Evolutionary conservation across 92 coral and sea anemone species (phyloP), one percentile per base, ranked within the genome.

Genomic region (Porites cylindrica): DNA sequence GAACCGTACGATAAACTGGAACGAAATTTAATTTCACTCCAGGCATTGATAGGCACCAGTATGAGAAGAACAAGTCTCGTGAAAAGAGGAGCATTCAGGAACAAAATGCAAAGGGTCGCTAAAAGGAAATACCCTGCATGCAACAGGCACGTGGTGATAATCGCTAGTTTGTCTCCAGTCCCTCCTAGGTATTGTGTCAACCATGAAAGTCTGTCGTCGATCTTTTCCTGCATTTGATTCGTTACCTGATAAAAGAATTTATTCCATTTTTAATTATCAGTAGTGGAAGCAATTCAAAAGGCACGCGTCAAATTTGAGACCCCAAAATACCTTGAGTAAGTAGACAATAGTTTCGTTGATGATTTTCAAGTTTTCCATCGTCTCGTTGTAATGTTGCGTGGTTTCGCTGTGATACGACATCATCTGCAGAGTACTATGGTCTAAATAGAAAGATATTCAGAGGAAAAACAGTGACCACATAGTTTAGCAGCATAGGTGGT

Each of bases 171-270:
- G 93, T 97, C 92, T 60, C 95, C 99, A 88, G 99, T 93, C 47
- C 97, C 97, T n/a, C 97, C 98, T n/a, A 97, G 94, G 62, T 97
- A 96, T 29, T 82, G 82, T 3, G 97, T 91, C 77, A 97, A 75
- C 99, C 99, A 97, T 14, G 93, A 85, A 7, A 97, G 89, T 60
- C 94, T 92, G 54, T 90, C 73, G 72, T 97, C 99, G 29, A 97
- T 89, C 58, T 92, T 89, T 12, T 89, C 66, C 85, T 97, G 97
- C 74, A 94, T 92, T 23, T 95, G 86, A 61, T 97, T 83, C 68
- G 96, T 95, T n/a, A 94, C 88, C 99, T 96, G 90, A 6, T 16
- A 51, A 88, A 65, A 66, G 1, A 74, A 14, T 9, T 18, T 73
- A 17, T 32, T 29, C 16, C 3, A 24, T 0, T 69, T 38, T 38